Base-by-base conservation (phyloP, 2,888 invertebrate genomes). In the Steinernema scapterisci region DNA sequence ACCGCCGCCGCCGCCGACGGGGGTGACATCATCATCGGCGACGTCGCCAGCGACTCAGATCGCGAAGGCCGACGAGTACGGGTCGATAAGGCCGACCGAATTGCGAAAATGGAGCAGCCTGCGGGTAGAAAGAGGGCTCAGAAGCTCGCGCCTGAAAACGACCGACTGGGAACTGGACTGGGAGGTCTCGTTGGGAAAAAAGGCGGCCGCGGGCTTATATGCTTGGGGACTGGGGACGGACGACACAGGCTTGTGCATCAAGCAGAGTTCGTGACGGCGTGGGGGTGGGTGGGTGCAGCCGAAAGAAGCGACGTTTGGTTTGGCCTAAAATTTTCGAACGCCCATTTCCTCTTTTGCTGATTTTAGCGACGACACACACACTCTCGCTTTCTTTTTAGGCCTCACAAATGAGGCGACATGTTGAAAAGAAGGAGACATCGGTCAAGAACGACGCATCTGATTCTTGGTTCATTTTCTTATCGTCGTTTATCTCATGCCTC, bases 261-360 rank as follows among this genome's bases (percentile, higher is more conserved):
- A 38, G 38, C 38, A 9, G 38, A 38, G 38, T 38, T 3, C 3
- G 38, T n/a, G 38, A 38, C 5, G 38, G 38, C 3, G 38, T 38
- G 38, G 38, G 38, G 38, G 38, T 38, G 38, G 38, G 38, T 38
- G 38, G n/a, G n/a, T n/a, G n/a, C n/a, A n/a, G n/a, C 16, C 1
- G 63, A 7, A 54, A 27, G 16, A 27, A 16, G 63, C 52, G 23
- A 23, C 21, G 21, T 19, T 21, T 48, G 38, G 48, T 21, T 52
- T 52, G 52, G 52, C 63, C 63, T 31, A 63, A 63, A 31, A 63
- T 63, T 38, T 63, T 63, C 63, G 25, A 63, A 63, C 16, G 48
- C 48, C 2, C 16, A n/a, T 16, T n/a, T 48, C n/a, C 48, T 5
- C 13, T 48, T 13, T 38, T 38, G 38, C 23, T 21, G 52, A 21